phyloP scores from a whole-genome alignment of 2,797 vertebrate genomes.

The Sebastes melanostomus region DNA sequence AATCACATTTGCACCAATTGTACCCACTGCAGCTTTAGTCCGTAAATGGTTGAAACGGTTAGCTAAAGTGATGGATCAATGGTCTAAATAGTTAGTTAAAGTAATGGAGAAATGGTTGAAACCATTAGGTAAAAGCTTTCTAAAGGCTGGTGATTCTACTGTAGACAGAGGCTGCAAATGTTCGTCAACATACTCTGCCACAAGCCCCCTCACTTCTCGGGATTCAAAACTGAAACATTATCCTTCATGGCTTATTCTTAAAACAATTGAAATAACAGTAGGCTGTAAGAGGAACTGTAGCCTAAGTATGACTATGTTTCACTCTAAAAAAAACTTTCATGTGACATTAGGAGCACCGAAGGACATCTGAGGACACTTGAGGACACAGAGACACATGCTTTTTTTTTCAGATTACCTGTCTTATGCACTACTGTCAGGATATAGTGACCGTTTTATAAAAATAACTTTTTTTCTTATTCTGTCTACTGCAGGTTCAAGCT shows the following conservation, averaged over 20 bases:
- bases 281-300: background rate
- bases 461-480: too few relatives aligned
- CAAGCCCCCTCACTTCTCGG: background rate
- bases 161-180: background rate
- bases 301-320: background rate
- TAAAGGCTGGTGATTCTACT: background rate
- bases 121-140: background rate
- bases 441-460: too few relatives aligned
- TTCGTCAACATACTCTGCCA: background rate
- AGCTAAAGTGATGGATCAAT: too few relatives aligned
- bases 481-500: background rate
- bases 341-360: background rate
- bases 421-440: too few relatives aligned
- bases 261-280: background rate
- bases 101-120: too few relatives aligned
- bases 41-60: too few relatives aligned
- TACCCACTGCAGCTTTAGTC: too few relatives aligned
- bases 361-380: too few relatives aligned
- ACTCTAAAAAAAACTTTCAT: background rate
- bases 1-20: too few relatives aligned
- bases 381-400: too few relatives aligned
- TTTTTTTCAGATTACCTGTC: too few relatives aligned
- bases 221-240: background rate
- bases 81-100: too few relatives aligned
- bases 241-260: background rate